Base-by-base conservation (phyloP, 2,797 vertebrate species). In the Acipenser oxyrinchus region DNA sequence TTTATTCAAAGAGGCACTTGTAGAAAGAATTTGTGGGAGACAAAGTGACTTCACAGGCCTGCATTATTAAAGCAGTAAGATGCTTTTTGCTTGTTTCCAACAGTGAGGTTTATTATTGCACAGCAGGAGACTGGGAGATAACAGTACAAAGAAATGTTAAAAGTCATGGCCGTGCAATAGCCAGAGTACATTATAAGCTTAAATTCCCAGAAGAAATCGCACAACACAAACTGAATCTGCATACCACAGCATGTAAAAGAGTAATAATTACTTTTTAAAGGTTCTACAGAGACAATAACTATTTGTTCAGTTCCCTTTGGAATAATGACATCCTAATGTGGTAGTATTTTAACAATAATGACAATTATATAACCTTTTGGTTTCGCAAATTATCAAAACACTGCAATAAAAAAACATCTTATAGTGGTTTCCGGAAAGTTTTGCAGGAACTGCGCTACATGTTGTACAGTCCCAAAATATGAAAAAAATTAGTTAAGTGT, bases 21-120 rank as follows among this genome's bases (percentile, higher is more conserved):
- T 62, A 18, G 10, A 18, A 48, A 62, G 7, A 37, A 9, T 37
- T 6, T 75, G 70, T 76, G 73, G 76, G 75, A 75, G 75, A 79
- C 75, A 81, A 81, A 79, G 78, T 82, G 80, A 78, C 78, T 78
- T 68, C 63, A 67, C 73, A 77, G 70, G 79, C 83, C 81, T 87
- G 81, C 87, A 87, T 87, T 88, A 87, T 87, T 88, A 84, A 89
- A 88, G 79, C 71, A 71, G 77, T 82, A 74, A 78, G 79, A 86
- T 87, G 84, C 84, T 79, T 83, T 87, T 86, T 84, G 79, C 82
- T 83, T 87, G 83, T 86, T 88, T 87, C 80, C 74, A 77, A 80
- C 77, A 73, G 74, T 78, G 79, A 83, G 86, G 84, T 83, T 74
- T 85, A 83, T 85, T 79, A 82, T 83, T 70, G 73, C 76, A 69